Evolutionary conservation across 2,113 vertebrate genomes (phyloP).

Genomic region (Nerophis ophidion): DNA sequence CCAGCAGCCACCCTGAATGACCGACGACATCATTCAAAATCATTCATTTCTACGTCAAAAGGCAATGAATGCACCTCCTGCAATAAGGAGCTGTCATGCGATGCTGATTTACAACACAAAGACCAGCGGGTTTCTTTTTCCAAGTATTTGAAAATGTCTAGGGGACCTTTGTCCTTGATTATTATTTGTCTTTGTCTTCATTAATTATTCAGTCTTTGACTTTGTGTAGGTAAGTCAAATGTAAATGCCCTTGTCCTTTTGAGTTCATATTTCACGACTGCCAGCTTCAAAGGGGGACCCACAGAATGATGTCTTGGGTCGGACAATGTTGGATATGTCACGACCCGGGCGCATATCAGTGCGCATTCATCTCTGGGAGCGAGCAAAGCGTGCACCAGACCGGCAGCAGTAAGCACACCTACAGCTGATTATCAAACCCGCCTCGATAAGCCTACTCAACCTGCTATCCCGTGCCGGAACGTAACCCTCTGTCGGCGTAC

Average conservation of each 20-base stretch:
- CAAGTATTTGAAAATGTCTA: conserved; percentile 19
- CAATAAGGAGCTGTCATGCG: conserved; percentile 22
- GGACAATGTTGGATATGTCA: too few relatives aligned
- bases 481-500: too few relatives aligned
- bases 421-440: too few relatives aligned
- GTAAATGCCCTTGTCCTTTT: conserved; percentile 52
- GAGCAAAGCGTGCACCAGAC: too few relatives aligned
- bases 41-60: conserved; percentile 42
- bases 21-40: conserved; percentile 31
- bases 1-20: conserved; percentile 24
- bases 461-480: too few relatives aligned
- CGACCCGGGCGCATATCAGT: too few relatives aligned
- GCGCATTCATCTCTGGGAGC: too few relatives aligned
- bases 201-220: conserved; percentile 32
- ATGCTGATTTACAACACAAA: conserved; percentile 22
- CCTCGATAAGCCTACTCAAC: too few relatives aligned
- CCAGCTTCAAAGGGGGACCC: conserved; percentile 12
- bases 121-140: conserved; percentile 17
- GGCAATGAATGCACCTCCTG: conserved; percentile 45
- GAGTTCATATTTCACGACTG: conserved; percentile 52
- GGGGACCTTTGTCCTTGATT: conserved; percentile 23
- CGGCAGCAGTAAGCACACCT: too few relatives aligned
- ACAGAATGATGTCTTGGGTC: too few relatives aligned
- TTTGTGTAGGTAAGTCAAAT: conserved; percentile 54
- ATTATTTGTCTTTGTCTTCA: conserved; percentile 22